Conservation (phyloP, 2,888 invertebrate genomes). For the Sphecodes monilicornis region DNA sequence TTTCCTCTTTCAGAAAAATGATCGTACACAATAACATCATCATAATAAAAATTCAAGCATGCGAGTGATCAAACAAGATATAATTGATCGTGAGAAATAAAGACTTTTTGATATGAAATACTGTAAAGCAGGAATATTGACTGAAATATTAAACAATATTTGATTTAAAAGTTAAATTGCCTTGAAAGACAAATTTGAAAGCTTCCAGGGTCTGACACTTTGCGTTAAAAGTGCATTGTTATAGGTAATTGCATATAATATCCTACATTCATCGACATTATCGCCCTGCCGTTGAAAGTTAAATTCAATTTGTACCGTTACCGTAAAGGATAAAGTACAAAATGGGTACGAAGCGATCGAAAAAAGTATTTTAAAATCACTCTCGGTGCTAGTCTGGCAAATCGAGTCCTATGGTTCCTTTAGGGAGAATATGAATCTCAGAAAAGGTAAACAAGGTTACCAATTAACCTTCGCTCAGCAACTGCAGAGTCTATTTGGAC, state of each 20-base stretch:
- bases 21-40: too few relatives aligned
- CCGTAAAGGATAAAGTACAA: not conserved
- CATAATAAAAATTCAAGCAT: too few relatives aligned
- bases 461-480: not conserved
- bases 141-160: not conserved
- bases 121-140: not conserved
- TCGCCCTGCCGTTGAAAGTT: not conserved
- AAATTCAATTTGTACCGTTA: not conserved
- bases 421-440: not conserved
- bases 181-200: not conserved
- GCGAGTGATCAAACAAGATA: too few relatives aligned
- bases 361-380: not conserved
- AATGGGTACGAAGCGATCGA: not conserved
- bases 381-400: not conserved
- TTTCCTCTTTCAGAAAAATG: not conserved
- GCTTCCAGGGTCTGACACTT: not conserved
- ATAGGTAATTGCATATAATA: constrained; percentile 4
- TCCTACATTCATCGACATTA: not conserved
- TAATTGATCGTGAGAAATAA: not conserved
- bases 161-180: not conserved
- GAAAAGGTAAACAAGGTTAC: not conserved
- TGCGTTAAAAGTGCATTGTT: not conserved
- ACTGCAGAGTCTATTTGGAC: not conserved
- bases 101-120: not conserved
- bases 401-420: not conserved